Conservation (phyloP, 1,140 invertebrate genomes). For the Zaprionus kolodkinae region DNA sequence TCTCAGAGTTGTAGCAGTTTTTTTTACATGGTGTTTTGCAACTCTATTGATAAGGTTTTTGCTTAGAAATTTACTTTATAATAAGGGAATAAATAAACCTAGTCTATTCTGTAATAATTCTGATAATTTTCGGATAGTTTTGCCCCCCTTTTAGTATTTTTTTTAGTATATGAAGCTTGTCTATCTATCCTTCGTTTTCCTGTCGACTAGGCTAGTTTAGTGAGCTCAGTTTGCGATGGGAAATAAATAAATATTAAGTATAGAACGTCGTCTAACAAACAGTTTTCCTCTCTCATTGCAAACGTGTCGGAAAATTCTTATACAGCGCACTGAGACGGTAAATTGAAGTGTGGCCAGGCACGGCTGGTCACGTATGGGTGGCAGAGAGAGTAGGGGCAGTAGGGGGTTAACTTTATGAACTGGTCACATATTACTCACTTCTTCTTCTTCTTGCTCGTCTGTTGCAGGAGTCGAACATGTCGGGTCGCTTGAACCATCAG, state of each 20-base stretch:
- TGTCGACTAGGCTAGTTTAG: slow-evolving; percentile 1
- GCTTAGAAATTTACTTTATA: background rate
- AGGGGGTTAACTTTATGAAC: slow-evolving; percentile 86
- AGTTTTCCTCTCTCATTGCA: background rate
- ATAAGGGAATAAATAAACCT: too few species aligned
- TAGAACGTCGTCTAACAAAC: background rate
- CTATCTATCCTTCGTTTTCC: background rate
- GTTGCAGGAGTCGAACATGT: slow-evolving; percentile 85
- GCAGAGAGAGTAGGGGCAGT: slow-evolving; percentile 86
- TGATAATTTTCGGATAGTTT: background rate
- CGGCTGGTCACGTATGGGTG: slow-evolving; percentile 16
- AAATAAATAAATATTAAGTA: slow-evolving; percentile 8
- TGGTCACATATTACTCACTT: slow-evolving; percentile 23
- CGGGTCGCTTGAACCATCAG: slow-evolving; percentile 67
- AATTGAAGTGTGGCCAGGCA: slow-evolving; percentile 45
- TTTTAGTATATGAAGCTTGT: too few species aligned
- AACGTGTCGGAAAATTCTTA: slow-evolving; percentile 21
- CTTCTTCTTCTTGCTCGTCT: slow-evolving; percentile 64
- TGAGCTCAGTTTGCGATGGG: background rate
- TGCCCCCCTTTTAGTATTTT: background rate
- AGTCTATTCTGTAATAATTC: background rate
- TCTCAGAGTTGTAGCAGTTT: too few species aligned
- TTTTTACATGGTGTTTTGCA: too few species aligned
- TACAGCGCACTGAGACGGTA: slow-evolving; percentile 42
- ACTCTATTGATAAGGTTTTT: background rate